A percentile compares a stretch with the other conserved stretches of the same genome.
Evolutionary conservation across 2,888 invertebrate species (phyloP).

Genomic region (Lumbricus terrestris): DNA sequence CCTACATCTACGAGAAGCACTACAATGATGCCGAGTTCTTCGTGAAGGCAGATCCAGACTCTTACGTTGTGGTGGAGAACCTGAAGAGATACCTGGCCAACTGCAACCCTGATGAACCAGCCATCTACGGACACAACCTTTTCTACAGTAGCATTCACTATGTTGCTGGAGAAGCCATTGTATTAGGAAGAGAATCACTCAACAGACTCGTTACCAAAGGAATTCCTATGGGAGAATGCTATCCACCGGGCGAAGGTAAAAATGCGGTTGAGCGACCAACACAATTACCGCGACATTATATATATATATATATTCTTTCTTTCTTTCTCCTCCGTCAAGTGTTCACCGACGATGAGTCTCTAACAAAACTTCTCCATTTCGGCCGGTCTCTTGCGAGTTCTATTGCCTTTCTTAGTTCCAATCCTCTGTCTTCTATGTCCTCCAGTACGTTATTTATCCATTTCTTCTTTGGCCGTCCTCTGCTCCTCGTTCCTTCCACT

Average conservation of each 20-base stretch:
- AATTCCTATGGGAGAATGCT: background rate
- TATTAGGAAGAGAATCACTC: slow-evolving; percentile 22
- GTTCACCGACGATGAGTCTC: no score
- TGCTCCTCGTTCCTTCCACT: no score
- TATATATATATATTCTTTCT: no score
- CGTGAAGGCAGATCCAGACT: slow-evolving; percentile 29
- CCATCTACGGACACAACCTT: slow-evolving; percentile 25
- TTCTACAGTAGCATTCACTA: slow-evolving; percentile 8
- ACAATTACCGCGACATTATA: background rate
- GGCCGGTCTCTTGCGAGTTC: no score
- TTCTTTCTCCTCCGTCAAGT: no score
- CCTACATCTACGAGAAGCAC: slow-evolving; percentile 30
- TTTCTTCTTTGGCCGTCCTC: no score
- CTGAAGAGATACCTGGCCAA: slow-evolving; percentile 19
- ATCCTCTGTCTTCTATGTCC: no score
- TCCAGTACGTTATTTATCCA: no score
- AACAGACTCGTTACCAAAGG: slow-evolving; percentile 18
- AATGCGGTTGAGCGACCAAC: background rate
- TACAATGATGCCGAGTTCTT: slow-evolving; percentile 12
- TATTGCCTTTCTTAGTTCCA: no score
- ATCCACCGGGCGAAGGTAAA: slow-evolving; percentile 21
- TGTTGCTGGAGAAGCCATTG: slow-evolving; percentile 24
- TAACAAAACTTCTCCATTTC: no score
- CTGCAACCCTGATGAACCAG: slow-evolving; percentile 16
- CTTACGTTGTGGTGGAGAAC: slow-evolving; percentile 24